Percentiles rank a stretch among this genome's conserved stretches.
These are phyloP conservation scores for Ramphastos sulfuratus DNA, from an alignment of 2,113 vertebrate species.

Conservation along the genomic window DNA sequence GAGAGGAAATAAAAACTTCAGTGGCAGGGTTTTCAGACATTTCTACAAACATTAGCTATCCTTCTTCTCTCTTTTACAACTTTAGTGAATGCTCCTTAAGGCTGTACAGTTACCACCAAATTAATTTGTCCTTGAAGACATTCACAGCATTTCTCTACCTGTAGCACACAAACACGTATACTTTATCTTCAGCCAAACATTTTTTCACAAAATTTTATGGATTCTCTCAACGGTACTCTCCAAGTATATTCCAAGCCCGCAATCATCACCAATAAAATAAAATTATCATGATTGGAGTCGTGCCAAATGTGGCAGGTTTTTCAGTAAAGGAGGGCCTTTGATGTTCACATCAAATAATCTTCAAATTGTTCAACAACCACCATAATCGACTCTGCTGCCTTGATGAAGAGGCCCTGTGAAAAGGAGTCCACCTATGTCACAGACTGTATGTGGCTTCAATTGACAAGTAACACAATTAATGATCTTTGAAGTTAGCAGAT, in stretches of 20 bases:
- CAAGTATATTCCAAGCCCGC: neutral
- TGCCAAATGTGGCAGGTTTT: neutral
- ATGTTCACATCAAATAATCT: neutral
- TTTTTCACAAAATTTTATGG: neutral
- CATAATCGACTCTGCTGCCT: neutral
- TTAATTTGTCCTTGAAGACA: neutral
- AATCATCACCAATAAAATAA: neutral
- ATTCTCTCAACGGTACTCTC: neutral
- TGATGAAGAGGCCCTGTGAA: neutral
- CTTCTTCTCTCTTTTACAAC: neutral
- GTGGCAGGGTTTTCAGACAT: neutral
- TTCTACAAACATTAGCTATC: neutral
- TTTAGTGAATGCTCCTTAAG: neutral
- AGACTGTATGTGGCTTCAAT: neutral
- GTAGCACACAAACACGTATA: neutral
- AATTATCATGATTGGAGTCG: neutral
- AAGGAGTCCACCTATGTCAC: accelerated
- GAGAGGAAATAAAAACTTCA: neutral
- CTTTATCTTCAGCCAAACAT: neutral
- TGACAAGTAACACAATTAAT: neutral
- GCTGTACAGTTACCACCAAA: neutral
- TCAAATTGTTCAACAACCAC: neutral
- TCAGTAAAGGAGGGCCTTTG: neutral
- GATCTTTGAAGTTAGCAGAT: neutral
- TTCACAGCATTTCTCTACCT: neutral